Conservation (phyloP, 2,113 vertebrate genomes). For the Sminthopsis crassicaudata region DNA sequence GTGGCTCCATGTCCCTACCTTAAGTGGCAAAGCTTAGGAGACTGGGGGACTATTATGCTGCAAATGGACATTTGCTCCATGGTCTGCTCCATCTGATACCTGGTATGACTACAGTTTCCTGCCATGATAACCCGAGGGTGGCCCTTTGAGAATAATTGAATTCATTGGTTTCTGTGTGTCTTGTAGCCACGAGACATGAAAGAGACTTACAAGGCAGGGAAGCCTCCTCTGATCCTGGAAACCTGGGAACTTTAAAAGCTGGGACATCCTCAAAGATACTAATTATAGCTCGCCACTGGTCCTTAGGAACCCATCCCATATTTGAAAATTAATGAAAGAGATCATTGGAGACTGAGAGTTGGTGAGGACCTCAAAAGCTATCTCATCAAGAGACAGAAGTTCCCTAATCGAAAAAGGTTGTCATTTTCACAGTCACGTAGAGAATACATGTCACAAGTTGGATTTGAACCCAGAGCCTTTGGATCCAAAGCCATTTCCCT, state of each 20-base stretch:
- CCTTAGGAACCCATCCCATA: slow-evolving; percentile 37
- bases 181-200: background rate
- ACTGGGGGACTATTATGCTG: slow-evolving; percentile 28
- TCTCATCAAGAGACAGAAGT: slow-evolving; percentile 12
- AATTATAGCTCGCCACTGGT: background rate
- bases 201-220: background rate
- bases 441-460: background rate
- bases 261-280: slow-evolving; percentile 2
- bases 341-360: background rate
- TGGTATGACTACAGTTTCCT: slow-evolving; percentile 17
- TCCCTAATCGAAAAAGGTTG: background rate
- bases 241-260: slow-evolving; percentile 10
- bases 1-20: slow-evolving; percentile 10
- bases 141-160: slow-evolving; percentile 24
- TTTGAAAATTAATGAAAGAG: slow-evolving; percentile 33
- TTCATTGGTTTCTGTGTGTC: slow-evolving; percentile 51
- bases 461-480: background rate
- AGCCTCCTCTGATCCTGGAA: slow-evolving; percentile 43
- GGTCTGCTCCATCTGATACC: slow-evolving; percentile 10
- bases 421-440: background rate
- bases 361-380: background rate
- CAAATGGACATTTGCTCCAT: background rate
- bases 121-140: background rate
- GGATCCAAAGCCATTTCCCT: background rate
- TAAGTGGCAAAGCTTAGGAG: slow-evolving; percentile 11